Base-by-base conservation (phyloP, 2,888 invertebrate species). In the Chrysina gloriosa region DNA sequence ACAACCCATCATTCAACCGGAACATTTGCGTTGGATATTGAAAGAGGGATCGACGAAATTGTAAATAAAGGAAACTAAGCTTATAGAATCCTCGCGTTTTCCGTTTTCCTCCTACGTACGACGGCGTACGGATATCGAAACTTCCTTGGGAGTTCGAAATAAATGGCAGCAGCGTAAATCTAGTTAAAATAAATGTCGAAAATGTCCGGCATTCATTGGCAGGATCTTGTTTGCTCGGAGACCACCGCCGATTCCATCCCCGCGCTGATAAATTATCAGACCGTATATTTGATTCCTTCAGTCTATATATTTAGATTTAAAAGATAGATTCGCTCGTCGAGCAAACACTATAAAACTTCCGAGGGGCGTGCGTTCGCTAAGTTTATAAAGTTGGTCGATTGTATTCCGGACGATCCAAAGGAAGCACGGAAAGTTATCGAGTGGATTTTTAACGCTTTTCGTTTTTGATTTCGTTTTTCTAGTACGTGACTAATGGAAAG, bases 281-380 rank as follows among this genome's bases (percentile, higher is more conserved):
- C 45, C 56, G 65, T 66, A 47, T 31, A 42, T 42, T 66, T 56
- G 39, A 66, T 54, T 31, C 65, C 47, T 29, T 34, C 42, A 25
- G 27, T 25, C 65, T 54, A 56, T 66, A 66, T 47, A 66, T 66
- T 66, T 66, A 66, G 65, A 66, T 66, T 66, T 66, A 65, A 56
- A 54, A 42, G 65, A 54, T 66, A 54, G 65, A 54, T 66, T 48
- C 39, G 34, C 36, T 23, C 50, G 23, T 21, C 34, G 50, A 50
- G 19, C 50, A 64, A 64, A 50, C 64, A 64, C 48, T 36, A 64
- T 64, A 64, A 64, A 64, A 50, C 64, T 48, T 64, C 31, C 34
- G 39, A 58, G 39, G 23, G 25, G 58, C 39, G 39, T 34, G 25
- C 54, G 19, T 36, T 19, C 27, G 29, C 23, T n/a, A 47, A 63